Evolutionary conservation across 2,113 vertebrate species (phyloP).

Genomic region (Ammodytes marinus): DNA sequence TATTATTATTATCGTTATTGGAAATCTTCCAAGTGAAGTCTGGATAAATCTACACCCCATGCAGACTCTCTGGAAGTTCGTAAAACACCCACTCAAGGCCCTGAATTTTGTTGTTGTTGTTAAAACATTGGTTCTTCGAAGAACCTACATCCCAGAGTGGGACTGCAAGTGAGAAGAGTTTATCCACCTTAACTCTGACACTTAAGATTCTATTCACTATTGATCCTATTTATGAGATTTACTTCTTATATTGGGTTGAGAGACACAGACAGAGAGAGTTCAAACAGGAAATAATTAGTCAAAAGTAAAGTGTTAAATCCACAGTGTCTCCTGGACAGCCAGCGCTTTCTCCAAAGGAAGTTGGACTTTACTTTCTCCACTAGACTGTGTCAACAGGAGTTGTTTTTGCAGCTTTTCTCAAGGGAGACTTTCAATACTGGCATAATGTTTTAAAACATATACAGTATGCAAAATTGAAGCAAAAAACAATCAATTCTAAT

Average conservation of each 20-base stretch:
- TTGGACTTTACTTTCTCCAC: conserved; percentile 3
- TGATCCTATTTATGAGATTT: background rate
- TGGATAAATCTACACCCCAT: background rate
- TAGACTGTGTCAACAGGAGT: background rate
- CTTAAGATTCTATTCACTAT: background rate
- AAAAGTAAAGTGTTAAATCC: conserved; percentile 17
- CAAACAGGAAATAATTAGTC: background rate
- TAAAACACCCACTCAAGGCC: background rate
- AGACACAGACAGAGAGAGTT: background rate
- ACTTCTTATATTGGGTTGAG: background rate
- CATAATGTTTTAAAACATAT: background rate
- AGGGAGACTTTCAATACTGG: background rate
- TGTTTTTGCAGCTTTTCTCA: background rate
- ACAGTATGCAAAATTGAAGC: background rate
- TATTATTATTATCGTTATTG: background rate
- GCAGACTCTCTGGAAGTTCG: background rate
- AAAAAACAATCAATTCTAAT: background rate
- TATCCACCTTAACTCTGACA: background rate
- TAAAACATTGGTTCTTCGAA: background rate
- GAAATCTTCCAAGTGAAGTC: background rate
- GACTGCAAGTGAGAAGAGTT: background rate
- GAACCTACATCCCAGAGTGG: background rate
- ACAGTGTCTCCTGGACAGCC: background rate
- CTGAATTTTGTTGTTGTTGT: no score
- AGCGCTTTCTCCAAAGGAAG: background rate